A percentile compares a stretch with the other conserved stretches of the same genome.
phyloP scores from a whole-genome alignment of 2,797 vertebrate genomes.

The Meriones psammophilus region DNA sequence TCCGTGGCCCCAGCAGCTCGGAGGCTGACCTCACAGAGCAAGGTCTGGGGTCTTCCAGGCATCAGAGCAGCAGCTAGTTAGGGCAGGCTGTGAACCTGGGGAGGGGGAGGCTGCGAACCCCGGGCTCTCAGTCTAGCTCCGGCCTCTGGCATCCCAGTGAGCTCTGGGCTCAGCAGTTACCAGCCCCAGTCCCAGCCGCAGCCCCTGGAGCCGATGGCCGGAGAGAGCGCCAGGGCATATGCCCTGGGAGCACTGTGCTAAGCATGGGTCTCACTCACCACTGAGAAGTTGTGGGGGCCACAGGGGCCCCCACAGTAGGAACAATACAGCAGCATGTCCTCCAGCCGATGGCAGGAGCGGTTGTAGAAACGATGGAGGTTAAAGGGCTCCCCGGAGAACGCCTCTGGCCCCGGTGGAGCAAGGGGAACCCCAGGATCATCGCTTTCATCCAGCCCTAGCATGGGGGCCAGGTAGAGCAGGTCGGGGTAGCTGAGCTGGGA shows the following conservation, averaged over 20 bases:
- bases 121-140: not conserved
- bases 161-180: not conserved
- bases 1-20: not conserved
- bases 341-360: constrained; percentile 95
- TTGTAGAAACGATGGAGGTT: constrained; percentile 94
- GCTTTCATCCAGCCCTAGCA: constrained; percentile 94
- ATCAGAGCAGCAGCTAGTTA: not conserved
- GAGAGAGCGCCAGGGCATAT: not conserved
- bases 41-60: not conserved
- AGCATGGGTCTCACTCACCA: constrained; percentile 90
- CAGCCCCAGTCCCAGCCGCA: not conserved
- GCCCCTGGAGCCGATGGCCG: not conserved
- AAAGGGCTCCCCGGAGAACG: constrained; percentile 88
- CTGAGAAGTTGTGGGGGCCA: constrained; percentile 92
- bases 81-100: not conserved
- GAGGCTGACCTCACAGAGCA: not conserved
- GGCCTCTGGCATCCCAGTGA: not conserved
- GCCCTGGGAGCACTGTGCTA: not conserved
- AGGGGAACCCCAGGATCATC: constrained; percentile 93
- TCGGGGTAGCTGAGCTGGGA: constrained; percentile 96
- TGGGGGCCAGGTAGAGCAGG: constrained; percentile 94
- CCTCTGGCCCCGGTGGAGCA: constrained; percentile 86
- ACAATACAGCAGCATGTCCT: constrained; percentile 97
- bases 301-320: constrained; percentile 93
- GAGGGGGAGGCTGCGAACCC: not conserved